Evolutionary conservation across 2,113 vertebrate genomes (phyloP).

Genomic region (Cavia porcellus): DNA sequence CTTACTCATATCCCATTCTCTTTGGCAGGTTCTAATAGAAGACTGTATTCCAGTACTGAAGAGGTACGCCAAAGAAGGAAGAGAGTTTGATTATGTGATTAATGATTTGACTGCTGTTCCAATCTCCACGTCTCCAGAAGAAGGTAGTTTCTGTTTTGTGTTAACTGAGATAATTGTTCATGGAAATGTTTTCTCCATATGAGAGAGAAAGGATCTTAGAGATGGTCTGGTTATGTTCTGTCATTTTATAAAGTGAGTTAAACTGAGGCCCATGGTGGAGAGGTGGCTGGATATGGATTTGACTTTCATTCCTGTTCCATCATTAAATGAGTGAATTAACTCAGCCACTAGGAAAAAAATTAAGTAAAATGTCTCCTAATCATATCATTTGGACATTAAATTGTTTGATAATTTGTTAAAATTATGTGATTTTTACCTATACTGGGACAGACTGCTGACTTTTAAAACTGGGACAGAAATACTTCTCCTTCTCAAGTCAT

Average conservation of each 20-base stretch:
- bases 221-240: not conserved
- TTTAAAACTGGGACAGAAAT: not conserved
- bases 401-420: conserved; percentile 1
- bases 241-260: conserved; percentile 40
- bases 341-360: conserved; percentile 17
- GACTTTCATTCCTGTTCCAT: not conserved
- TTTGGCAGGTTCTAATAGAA: conserved; percentile 94
- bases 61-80: conserved; percentile 97
- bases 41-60: conserved; percentile 98
- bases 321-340: not conserved
- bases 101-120: conserved; percentile 98
- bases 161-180: not conserved
- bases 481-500: not conserved
- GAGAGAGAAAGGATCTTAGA: conserved; percentile 10
- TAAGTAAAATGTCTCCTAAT: conserved; percentile 28
- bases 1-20: conserved; percentile 20
- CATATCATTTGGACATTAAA: not conserved
- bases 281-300: conserved; percentile 10
- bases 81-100: conserved; percentile 98
- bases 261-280: not conserved
- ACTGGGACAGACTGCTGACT: not conserved
- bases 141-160: conserved; percentile 89
- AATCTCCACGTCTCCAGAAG: conserved; percentile 97
- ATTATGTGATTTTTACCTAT: conserved; percentile 25
- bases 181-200: not conserved